Conservation (phyloP, 1,140 invertebrate genomes). For the Elymnias hypermnestra region DNA sequence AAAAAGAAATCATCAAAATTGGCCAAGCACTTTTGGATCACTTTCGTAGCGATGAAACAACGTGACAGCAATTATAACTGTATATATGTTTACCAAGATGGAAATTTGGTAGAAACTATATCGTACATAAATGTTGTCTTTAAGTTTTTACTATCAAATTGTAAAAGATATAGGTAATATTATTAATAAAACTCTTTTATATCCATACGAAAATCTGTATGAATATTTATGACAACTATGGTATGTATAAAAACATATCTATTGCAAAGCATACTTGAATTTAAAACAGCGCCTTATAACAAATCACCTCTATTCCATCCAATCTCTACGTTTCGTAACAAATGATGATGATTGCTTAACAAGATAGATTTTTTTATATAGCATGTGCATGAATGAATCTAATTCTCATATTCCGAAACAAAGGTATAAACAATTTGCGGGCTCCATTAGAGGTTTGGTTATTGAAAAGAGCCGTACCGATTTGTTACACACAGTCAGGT, state of each 20-base stretch:
- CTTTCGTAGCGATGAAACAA: no score
- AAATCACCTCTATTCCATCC: slow-evolving; percentile 15
- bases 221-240: no score
- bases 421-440: slow-evolving; percentile 60
- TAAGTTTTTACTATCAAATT: background rate
- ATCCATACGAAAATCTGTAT: no score
- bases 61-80: no score
- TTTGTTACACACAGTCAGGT: slow-evolving; percentile 26
- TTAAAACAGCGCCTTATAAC: background rate
- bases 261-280: background rate
- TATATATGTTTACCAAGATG: no score
- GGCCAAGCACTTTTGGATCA: no score
- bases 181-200: no score
- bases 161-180: background rate
- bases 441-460: slow-evolving; percentile 41
- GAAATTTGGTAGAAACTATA: no score
- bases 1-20: no score
- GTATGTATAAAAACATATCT: no score
- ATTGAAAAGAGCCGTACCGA: slow-evolving; percentile 35
- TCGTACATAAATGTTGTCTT: background rate
- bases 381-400: slow-evolving; percentile 47
- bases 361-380: slow-evolving; percentile 55
- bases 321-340: slow-evolving; percentile 34
- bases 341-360: slow-evolving; percentile 59
- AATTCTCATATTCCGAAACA: slow-evolving; percentile 46